Base-by-base conservation (phyloP, 2,113 vertebrate genomes). In the Balaenoptera acutorostrata region DNA sequence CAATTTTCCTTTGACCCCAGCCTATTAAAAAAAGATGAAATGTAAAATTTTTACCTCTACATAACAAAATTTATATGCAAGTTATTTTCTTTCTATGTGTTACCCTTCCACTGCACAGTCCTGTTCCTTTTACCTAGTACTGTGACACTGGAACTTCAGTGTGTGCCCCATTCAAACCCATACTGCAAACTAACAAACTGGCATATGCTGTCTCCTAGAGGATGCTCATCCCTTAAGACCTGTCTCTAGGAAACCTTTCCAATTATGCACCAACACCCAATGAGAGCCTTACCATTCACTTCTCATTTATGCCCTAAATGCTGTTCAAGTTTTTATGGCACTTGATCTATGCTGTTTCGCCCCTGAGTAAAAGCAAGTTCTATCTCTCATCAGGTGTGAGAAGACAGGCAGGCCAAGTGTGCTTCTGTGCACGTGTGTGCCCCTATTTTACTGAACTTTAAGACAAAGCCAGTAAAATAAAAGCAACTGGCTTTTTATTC, bases 1-100 rank as follows among this genome's bases (percentile, higher is more conserved):
- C 64, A 99, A 98, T 97, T 99, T 99, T 97, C 99, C 99, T 98
- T 99, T 99, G 95, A 99, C 99, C 95, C 99, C 99, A 98, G 99
- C 99, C 99, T 99, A 98, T 87, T 98, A 96, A 95, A 96, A 78
- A 97, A 96, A 63, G 21, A 93, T 69, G 5, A 93, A 78, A 90
- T 81, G 21, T 63, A 78, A 84, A 95, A 94, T 55, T 36, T 59
- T 97, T 74, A 81, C 10, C 27, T 93, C 77, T 96, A 90, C 46
- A 9, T 85, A 77, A 87, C 29, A 27, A 85, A 85, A 64, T 33
- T n/a, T 13, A 33, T 14, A 69, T 25, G 14, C 44, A 95, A 80
- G 29, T 66, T 83, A 41, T 66, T 63, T 71, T 77, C 49, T 68
- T 75, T 46, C 72, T 82, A 5, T 1, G 25, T 18, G 63, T 33